Conservation (phyloP, 2,888 invertebrate genomes). For the Brachyptera putata region DNA sequence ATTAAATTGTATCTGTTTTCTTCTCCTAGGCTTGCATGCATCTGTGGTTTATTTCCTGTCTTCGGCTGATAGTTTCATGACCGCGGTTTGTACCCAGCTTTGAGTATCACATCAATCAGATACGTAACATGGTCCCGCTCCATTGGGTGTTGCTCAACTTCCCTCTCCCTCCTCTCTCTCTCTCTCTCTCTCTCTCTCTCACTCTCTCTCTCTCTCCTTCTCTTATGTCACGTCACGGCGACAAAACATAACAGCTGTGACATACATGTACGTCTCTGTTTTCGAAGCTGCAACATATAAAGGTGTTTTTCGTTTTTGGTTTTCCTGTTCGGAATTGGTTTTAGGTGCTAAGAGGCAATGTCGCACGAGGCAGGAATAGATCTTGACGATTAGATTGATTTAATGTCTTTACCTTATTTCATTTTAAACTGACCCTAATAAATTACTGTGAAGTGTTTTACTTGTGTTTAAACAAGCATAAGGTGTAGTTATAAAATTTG, state of each 20-base stretch:
- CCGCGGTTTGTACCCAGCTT: neutral
- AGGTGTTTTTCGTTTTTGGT: neutral
- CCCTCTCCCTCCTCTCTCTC: neutral
- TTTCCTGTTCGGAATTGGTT: neutral
- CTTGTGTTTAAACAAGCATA: no score
- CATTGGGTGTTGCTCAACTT: neutral
- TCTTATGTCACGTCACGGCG: neutral
- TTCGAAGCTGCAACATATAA: neutral
- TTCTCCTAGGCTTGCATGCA: no score
- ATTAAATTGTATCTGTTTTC: no score
- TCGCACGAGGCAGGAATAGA: no score
- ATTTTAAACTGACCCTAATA: no score
- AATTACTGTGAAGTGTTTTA: no score
- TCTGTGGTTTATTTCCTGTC: constrained; percentile 14
- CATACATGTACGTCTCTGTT: neutral
- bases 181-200: neutral
- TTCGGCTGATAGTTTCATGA: neutral
- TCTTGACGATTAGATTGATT: no score
- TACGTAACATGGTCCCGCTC: neutral
- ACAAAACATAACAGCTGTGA: constrained; percentile 12
- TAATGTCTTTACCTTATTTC: no score
- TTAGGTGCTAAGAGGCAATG: no score
- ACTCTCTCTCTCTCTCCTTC: neutral
- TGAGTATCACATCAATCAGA: neutral
- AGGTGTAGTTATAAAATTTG: no score